These are phyloP conservation scores for Hippopotamyrus pictus DNA, from an alignment of 2,797 vertebrate species.

Conservation along the genomic window DNA sequence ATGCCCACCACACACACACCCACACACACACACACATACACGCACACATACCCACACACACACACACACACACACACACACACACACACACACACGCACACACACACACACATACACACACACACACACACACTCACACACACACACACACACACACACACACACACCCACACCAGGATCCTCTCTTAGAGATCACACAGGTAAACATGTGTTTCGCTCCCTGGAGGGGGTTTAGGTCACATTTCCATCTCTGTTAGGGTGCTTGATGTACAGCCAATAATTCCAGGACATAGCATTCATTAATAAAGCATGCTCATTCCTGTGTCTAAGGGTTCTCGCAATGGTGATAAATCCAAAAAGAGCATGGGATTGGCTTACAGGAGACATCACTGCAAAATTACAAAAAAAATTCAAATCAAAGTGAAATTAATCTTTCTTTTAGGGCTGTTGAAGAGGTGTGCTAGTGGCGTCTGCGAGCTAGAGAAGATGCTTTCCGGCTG, in stretches of 20 bases:
- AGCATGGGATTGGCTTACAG: not conserved
- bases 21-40: not conserved
- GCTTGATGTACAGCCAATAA: constrained; percentile 22
- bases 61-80: not conserved
- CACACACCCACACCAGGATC: not conserved
- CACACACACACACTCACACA: not conserved
- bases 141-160: not conserved
- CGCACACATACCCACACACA: not conserved
- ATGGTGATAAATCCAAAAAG: constrained; percentile 16
- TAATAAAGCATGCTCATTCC: constrained; percentile 20
- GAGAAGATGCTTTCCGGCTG: not conserved
- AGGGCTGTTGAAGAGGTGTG: not conserved
- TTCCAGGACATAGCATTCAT: not conserved
- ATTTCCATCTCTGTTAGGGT: not conserved
- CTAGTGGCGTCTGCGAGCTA: not conserved
- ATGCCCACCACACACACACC: not conserved
- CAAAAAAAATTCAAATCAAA: constrained; percentile 22
- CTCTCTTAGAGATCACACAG: not conserved
- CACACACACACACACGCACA: too few relatives aligned
- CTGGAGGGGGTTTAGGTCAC: not conserved
- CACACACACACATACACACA: not conserved
- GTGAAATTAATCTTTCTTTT: constrained; percentile 16
- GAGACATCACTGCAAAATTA: constrained; percentile 17
- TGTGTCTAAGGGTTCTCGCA: not conserved
- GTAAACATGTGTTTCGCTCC: not conserved